Conservation (phyloP, 2,797 vertebrate genomes). For the Pangasius djambal region DNA sequence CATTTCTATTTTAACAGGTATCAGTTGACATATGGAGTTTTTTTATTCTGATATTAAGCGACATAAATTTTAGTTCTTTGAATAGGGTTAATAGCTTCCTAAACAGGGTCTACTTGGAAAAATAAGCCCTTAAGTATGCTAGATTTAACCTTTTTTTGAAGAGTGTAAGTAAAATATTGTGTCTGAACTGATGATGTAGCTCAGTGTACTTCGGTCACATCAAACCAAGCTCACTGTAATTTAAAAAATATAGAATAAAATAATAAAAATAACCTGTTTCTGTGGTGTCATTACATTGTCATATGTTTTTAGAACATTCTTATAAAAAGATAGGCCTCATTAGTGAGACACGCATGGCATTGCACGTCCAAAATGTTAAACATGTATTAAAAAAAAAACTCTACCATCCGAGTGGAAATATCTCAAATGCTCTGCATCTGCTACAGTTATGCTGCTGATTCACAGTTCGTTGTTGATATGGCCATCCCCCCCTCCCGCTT, state of each 20-base stretch:
- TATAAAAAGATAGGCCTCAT: not conserved
- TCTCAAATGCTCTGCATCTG: conserved; percentile 40
- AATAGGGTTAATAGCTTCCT: not conserved
- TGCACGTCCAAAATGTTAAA: not conserved
- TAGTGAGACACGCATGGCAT: conserved; percentile 6
- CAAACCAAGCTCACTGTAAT: not conserved
- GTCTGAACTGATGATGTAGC: not conserved
- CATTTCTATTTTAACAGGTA: not conserved
- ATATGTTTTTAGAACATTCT: not conserved
- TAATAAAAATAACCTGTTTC: not conserved
- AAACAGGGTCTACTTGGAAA: not conserved
- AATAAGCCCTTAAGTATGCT: not conserved
- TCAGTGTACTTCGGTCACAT: not conserved
- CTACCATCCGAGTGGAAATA: not conserved
- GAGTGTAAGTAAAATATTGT: not conserved
- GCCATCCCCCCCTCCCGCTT: conserved; percentile 56
- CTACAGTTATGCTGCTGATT: conserved; percentile 54
- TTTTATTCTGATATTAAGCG: not conserved
- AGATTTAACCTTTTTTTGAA: not conserved
- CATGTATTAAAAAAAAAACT: not conserved
- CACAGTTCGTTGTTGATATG: conserved; percentile 63
- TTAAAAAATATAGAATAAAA: not conserved
- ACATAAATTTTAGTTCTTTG: not conserved
- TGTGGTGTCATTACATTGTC: not conserved
- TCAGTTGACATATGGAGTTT: not conserved